Conservation (phyloP, 2,797 vertebrate species). For the Hydrocynus forskahlii region DNA sequence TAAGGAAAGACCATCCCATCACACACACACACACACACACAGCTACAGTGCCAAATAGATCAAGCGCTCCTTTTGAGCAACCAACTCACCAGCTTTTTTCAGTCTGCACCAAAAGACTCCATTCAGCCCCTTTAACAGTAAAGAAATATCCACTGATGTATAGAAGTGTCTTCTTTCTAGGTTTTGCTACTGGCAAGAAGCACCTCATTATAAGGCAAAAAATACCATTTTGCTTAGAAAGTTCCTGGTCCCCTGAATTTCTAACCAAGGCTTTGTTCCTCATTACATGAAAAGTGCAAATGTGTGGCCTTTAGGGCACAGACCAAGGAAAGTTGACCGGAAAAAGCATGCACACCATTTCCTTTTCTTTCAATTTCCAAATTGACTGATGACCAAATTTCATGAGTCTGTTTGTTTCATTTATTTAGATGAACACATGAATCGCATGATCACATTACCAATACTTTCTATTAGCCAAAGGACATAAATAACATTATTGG, state of each 20-base stretch:
- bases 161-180: not conserved
- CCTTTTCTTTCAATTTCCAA: too few species aligned
- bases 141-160: not conserved
- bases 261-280: not conserved
- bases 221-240: not conserved
- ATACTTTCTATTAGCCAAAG: too few species aligned
- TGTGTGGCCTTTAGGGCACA: not conserved
- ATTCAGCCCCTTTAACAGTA: not conserved
- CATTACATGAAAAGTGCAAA: not conserved
- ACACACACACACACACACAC: conserved; percentile 1
- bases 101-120: not conserved
- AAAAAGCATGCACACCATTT: too few species aligned
- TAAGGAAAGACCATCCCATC: conserved; percentile 11
- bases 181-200: not conserved
- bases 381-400: too few species aligned
- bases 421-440: too few species aligned
- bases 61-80: not conserved
- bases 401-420: too few species aligned
- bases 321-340: too few species aligned
- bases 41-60: conserved; percentile 30
- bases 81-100: not conserved
- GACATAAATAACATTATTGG: too few species aligned
- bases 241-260: not conserved
- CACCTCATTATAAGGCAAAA: not conserved
- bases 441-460: too few species aligned